These are phyloP conservation scores for Ramphastos sulfuratus DNA, from an alignment of 2,113 vertebrate genomes.

Conservation along the genomic window DNA sequence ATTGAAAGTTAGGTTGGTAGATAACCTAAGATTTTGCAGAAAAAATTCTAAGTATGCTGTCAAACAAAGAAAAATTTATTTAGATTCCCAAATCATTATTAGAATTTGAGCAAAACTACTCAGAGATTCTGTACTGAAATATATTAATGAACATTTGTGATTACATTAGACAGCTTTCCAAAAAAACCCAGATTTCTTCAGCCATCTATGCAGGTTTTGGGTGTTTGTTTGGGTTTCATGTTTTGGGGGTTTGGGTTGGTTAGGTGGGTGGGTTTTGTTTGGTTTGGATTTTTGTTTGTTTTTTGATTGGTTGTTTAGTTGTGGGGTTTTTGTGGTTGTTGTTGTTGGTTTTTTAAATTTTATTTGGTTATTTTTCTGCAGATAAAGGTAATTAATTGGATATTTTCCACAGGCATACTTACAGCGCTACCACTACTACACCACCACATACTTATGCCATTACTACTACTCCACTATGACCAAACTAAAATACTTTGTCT, in stretches of 20 bases:
- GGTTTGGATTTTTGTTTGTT: too few relatives aligned
- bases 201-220: not conserved
- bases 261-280: too few relatives aligned
- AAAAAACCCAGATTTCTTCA: accelerated
- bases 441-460: too few relatives aligned
- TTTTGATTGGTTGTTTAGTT: too few relatives aligned
- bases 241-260: too few relatives aligned
- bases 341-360: too few relatives aligned
- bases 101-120: not conserved
- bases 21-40: not conserved
- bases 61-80: not conserved
- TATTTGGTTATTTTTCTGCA: not conserved
- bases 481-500: not conserved
- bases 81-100: not conserved
- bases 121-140: not conserved
- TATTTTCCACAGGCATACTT: not conserved
- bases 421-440: too few relatives aligned
- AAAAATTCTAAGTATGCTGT: not conserved
- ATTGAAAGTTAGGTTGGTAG: not conserved
- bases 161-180: not conserved
- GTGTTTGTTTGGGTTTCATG: too few relatives aligned
- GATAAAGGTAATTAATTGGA: not conserved
- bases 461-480: not conserved
- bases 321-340: too few relatives aligned
- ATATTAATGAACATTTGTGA: not conserved